Conservation (phyloP, 2,113 vertebrate species). For the Apistogramma diplotaenia region DNA sequence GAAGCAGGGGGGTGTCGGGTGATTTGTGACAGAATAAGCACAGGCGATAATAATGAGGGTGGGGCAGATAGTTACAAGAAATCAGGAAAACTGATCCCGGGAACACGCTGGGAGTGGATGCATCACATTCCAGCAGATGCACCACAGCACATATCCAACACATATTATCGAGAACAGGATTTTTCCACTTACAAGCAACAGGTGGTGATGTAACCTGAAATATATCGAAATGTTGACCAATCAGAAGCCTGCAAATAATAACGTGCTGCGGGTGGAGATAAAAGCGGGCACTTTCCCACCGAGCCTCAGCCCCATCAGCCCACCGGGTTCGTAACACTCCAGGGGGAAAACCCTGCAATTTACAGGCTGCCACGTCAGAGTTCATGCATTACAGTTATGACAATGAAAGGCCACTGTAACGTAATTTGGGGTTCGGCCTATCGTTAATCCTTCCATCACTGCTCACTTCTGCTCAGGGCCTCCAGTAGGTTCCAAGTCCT, state of each 20-base stretch:
- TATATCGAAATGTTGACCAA: neutral
- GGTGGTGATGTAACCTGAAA: neutral
- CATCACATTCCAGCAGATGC: neutral
- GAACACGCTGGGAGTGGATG: neutral
- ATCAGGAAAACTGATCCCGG: neutral
- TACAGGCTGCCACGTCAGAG: neutral
- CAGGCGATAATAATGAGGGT: neutral
- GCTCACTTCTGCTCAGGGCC: neutral
- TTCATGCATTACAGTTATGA: neutral
- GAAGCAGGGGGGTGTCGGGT: neutral
- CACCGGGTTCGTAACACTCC: neutral
- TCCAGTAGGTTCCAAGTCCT: constrained; percentile 12
- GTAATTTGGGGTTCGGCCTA: neutral
- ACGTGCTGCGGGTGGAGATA: neutral
- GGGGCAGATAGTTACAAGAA: neutral
- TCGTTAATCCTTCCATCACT: neutral
- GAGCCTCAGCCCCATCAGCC: neutral
- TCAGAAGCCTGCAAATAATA: neutral
- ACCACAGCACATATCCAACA: neutral
- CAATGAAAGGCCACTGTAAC: neutral
- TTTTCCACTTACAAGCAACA: neutral
- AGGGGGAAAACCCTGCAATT: neutral
- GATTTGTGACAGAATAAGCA: neutral
- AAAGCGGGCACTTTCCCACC: too few species aligned
- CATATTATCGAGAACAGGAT: fast-evolving